Conservation (phyloP, 2,888 invertebrate genomes). For the Endotricha flammealis region DNA sequence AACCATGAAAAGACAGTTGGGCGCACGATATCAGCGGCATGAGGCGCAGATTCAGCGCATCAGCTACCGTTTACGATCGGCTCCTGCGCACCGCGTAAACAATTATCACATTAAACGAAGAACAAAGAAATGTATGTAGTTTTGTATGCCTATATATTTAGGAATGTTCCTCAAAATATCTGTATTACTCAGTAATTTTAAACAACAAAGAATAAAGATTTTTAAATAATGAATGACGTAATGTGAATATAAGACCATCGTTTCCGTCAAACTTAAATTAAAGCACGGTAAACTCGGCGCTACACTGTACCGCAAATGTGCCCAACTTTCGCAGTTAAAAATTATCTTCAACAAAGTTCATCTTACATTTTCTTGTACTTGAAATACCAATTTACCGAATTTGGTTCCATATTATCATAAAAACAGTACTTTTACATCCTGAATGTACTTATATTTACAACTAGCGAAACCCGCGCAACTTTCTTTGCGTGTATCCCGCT, state of each 20-base stretch:
- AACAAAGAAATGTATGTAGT: slow-evolving; percentile 47
- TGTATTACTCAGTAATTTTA: slow-evolving; percentile 19
- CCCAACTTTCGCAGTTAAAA: not conserved
- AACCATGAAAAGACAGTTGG: too few relatives aligned
- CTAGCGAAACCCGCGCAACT: too few relatives aligned
- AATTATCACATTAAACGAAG: slow-evolving; percentile 56
- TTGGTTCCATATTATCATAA: too few relatives aligned
- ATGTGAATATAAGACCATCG: slow-evolving; percentile 1
- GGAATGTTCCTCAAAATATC: slow-evolving; percentile 18
- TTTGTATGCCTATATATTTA: slow-evolving; percentile 32
- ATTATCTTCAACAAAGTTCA: not conserved
- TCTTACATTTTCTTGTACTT: too few relatives aligned
- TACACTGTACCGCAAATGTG: not conserved
- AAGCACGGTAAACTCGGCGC: too few relatives aligned
- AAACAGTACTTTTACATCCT: too few relatives aligned
- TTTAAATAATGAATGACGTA: slow-evolving; percentile 5
- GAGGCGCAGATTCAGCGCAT: slow-evolving; percentile 18
- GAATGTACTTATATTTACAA: too few relatives aligned
- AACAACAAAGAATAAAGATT: slow-evolving; percentile 8
- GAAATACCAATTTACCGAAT: too few relatives aligned
- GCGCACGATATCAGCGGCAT: not conserved
- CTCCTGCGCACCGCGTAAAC: slow-evolving; percentile 45
- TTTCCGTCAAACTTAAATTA: slow-evolving; percentile 2
- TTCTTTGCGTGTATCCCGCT: too few relatives aligned
- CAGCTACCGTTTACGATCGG: slow-evolving; percentile 43